Evolutionary conservation across 2,888 invertebrate genomes (phyloP).

Genomic region (Stratiomys singularior): DNA sequence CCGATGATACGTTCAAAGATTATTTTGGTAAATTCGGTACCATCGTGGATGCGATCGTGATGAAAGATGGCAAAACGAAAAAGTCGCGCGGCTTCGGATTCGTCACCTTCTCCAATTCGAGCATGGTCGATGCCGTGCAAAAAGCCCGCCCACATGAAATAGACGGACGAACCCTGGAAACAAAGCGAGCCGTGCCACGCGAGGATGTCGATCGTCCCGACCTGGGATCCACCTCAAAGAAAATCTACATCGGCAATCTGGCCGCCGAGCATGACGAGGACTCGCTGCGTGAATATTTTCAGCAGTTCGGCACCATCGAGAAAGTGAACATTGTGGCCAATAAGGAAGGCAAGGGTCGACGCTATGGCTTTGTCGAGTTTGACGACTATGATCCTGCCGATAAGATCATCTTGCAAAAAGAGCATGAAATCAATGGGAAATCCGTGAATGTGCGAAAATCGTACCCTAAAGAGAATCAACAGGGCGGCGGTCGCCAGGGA

Average conservation of each 20-base stretch:
- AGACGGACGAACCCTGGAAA: constrained; percentile 29
- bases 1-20: constrained; percentile 35
- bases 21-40: constrained; percentile 30
- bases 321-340: constrained; percentile 29
- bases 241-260: constrained; percentile 36
- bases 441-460: constrained; percentile 31
- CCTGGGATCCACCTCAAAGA: constrained; percentile 28
- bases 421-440: constrained; percentile 27
- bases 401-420: constrained; percentile 27
- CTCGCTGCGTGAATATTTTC: constrained; percentile 19
- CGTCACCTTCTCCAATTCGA: constrained; percentile 34
- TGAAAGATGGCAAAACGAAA: constrained; percentile 41
- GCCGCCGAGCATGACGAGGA: constrained; percentile 29
- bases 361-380: constrained; percentile 29
- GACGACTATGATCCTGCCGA: constrained; percentile 30
- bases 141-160: constrained; percentile 34
- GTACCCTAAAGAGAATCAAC: constrained; percentile 45
- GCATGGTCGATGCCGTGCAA: constrained; percentile 37
- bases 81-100: constrained; percentile 32
- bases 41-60: constrained; percentile 32
- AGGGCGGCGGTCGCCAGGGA: constrained; percentile 52
- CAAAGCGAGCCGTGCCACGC: constrained; percentile 35
- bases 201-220: constrained; percentile 41
- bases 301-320: constrained; percentile 24
- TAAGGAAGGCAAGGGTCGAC: constrained; percentile 30